phyloP scores from a whole-genome alignment of 2,888 invertebrate species.

The Agriotes lineatus region DNA sequence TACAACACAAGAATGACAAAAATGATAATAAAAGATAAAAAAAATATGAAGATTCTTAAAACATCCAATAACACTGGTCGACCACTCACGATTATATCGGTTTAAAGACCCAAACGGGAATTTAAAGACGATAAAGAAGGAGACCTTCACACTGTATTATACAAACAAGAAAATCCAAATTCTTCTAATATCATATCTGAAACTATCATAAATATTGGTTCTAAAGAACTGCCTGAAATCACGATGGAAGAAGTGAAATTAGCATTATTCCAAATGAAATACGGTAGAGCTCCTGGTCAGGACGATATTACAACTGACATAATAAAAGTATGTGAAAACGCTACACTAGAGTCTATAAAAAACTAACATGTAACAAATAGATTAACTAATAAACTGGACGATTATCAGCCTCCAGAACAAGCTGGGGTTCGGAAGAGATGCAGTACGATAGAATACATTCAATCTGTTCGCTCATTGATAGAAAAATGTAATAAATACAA shows the following conservation, averaged over 20 bases:
- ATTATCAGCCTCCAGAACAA: not conserved
- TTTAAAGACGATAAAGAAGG: not conserved
- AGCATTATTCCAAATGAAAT: not conserved
- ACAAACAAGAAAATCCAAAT: not conserved
- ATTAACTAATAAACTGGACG: not conserved
- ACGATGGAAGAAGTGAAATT: too few species aligned
- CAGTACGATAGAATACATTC: not conserved
- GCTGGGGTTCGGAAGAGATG: not conserved
- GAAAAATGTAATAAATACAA: not conserved
- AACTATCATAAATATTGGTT: not conserved
- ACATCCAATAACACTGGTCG: not conserved
- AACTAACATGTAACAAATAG: not conserved
- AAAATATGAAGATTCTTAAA: not conserved
- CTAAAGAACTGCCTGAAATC: not conserved
- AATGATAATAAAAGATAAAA: too few species aligned
- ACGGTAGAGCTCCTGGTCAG: too few species aligned
- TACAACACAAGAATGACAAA: too few species aligned
- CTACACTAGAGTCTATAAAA: not conserved
- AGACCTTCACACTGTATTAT: not conserved
- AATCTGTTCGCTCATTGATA: not conserved
- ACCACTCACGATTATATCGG: not conserved
- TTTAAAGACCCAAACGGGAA: too few species aligned
- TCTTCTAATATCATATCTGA: not conserved
- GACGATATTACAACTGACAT: too few species aligned
- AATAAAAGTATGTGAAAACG: not conserved